These are phyloP conservation scores for Eidolon helvum DNA, from an alignment of 2,113 vertebrate species.

Conservation along the genomic window DNA sequence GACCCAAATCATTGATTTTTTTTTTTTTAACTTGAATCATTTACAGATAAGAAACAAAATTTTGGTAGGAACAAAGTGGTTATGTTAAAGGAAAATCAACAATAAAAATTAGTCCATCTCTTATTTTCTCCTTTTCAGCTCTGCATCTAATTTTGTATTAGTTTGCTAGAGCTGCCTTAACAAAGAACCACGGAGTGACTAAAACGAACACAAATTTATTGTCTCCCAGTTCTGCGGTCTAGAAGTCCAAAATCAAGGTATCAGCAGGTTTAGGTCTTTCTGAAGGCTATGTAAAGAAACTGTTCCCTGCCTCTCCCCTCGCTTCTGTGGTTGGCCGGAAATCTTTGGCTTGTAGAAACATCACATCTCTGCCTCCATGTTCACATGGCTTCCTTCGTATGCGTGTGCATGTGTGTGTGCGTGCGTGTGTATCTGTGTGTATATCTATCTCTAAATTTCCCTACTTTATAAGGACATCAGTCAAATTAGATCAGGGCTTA, in stretches of 20 bases:
- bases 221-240: neutral
- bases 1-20: constrained; percentile 39
- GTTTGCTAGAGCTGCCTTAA: neutral
- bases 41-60: neutral
- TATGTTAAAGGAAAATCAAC: constrained; percentile 33
- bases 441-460: neutral
- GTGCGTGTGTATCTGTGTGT: neutral
- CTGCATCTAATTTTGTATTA: neutral
- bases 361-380: neutral
- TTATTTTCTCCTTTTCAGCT: neutral
- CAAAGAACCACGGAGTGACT: neutral
- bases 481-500: neutral
- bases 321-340: neutral
- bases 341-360: neutral
- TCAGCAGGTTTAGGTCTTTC: neutral
- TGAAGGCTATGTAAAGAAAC: neutral
- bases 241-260: neutral
- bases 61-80: constrained; percentile 2
- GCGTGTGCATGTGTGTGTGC: neutral
- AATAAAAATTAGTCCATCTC: constrained; percentile 7
- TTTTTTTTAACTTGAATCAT: neutral
- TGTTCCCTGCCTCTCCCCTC: neutral
- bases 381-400: neutral
- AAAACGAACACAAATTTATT: neutral
- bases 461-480: neutral